Base-by-base conservation (phyloP, 2,888 invertebrate genomes). In the Drosophila acutilabella region DNA sequence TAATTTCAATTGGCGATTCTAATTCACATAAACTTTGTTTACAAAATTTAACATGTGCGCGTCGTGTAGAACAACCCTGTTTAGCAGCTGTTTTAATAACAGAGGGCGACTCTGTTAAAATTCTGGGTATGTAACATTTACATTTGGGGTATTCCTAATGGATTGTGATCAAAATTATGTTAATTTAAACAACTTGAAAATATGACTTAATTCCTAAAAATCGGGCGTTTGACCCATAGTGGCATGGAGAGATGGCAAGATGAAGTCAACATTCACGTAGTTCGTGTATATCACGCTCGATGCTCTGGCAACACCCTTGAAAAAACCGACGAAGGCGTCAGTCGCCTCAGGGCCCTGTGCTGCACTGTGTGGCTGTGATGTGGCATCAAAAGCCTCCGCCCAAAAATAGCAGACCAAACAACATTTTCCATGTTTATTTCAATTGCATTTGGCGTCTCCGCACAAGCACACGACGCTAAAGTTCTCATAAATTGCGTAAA, bases 371-470 rank as follows among this genome's bases (percentile, higher is more conserved):
- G 23, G 23, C 30, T 30, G 51, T 30, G 44, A 11, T 30, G 44
- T 41, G 44, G 51, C 68, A 36, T 48, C 58, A 62, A 52, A 30
- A 23, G 53, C 11, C 7, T 2, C 48, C 56, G 10, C 20, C 42
- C 51, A 20, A 58, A 30, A 68, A 68, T 50, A 70, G 56, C 57
- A 68, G 52, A 56, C 33, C 42, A 64, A 78, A 54, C 48, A 68
- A 68, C 54, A 48, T 69, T 71, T 85, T 75, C 52, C 72, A 73
- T 89, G 88, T 86, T 88, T 86, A 81, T 81, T 83, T 88, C 85
- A 87, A 85, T 81, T 85, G 85, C 89, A 89, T 75, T 85, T 80
- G 69, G 66, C 72, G 57, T 76, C 69, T 66, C 44, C 62, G n/a
- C 36, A 4, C 23, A 33, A 14, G 41, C 44, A n/a, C 13, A 6